Evolutionary conservation across 2,888 invertebrate genomes (phyloP).

Genomic region (Branchipolynoe longqiensis): DNA sequence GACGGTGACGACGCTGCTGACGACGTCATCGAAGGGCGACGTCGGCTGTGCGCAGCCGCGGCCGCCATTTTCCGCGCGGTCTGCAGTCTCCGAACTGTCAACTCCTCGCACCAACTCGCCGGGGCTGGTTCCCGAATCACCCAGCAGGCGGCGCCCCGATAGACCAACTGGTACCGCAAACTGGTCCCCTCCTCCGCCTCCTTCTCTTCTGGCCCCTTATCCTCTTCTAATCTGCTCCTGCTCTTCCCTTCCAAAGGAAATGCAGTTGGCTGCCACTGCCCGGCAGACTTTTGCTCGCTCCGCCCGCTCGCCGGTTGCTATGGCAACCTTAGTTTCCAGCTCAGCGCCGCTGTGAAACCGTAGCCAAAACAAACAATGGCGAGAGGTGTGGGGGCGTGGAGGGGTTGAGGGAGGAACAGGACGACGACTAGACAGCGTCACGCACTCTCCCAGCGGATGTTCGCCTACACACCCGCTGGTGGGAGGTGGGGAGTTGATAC

Average conservation of each 20-base stretch:
- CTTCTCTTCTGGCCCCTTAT: too few species aligned
- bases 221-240: too few species aligned
- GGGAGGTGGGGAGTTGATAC: background rate
- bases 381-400: slow-evolving; percentile 43
- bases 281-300: too few species aligned
- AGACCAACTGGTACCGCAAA: background rate
- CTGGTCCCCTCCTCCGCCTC: background rate
- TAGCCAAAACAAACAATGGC: slow-evolving; percentile 38
- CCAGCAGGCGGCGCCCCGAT: background rate
- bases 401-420: background rate
- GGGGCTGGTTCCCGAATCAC: background rate
- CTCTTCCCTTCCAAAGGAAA: too few species aligned
- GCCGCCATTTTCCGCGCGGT: too few species aligned
- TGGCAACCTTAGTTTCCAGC: slow-evolving; percentile 20
- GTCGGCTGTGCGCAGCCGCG: too few species aligned
- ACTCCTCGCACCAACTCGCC: background rate
- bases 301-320: background rate
- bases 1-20: too few species aligned
- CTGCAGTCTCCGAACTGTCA: too few species aligned
- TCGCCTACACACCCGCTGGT: background rate
- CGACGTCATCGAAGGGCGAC: too few species aligned
- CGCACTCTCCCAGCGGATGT: background rate
- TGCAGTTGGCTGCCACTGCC: too few species aligned
- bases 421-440: too few species aligned
- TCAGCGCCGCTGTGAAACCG: slow-evolving; percentile 9